Percentiles rank a stretch among this genome's conserved stretches.
Evolutionary conservation across 2,888 invertebrate genomes (phyloP).

Genomic region (Eudasyphora cyanicolor): DNA sequence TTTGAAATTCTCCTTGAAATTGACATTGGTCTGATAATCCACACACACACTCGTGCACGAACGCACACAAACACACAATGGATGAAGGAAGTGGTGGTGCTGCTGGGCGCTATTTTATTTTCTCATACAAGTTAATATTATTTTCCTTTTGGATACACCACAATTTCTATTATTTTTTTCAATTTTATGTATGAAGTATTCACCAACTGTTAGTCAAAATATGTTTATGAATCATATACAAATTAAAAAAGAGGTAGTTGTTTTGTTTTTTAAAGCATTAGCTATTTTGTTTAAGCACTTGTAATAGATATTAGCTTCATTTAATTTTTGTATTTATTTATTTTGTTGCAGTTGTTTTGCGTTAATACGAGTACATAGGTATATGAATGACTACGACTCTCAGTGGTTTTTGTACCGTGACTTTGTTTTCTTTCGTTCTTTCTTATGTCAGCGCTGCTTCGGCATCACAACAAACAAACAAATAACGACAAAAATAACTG

Average conservation of each 20-base stretch:
- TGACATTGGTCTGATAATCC: constrained; percentile 10
- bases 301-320: too few relatives aligned
- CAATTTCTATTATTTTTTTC: not conserved
- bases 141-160: too few relatives aligned
- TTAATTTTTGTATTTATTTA: constrained; percentile 13
- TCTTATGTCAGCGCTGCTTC: not conserved
- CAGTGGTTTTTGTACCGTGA: constrained; percentile 15
- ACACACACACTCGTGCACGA: too few relatives aligned
- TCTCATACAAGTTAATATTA: too few relatives aligned
- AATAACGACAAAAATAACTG: constrained; percentile 41
- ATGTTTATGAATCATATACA: not conserved
- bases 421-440: constrained; percentile 21
- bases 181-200: too few relatives aligned
- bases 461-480: constrained; percentile 1
- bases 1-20: constrained; percentile 4
- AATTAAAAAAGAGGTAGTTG: constrained; percentile 15
- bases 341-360: constrained; percentile 34
- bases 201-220: not conserved
- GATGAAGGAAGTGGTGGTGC: too few relatives aligned
- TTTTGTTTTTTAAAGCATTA: not conserved
- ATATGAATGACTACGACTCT: not conserved
- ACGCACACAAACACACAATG: too few relatives aligned
- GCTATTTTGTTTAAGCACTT: not conserved
- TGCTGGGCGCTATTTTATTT: not conserved
- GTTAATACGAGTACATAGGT: too few relatives aligned